A percentile compares a stretch with the other conserved stretches of the same genome.
Conservation (phyloP, 2,113 vertebrate genomes). For the Cairina moschata region DNA sequence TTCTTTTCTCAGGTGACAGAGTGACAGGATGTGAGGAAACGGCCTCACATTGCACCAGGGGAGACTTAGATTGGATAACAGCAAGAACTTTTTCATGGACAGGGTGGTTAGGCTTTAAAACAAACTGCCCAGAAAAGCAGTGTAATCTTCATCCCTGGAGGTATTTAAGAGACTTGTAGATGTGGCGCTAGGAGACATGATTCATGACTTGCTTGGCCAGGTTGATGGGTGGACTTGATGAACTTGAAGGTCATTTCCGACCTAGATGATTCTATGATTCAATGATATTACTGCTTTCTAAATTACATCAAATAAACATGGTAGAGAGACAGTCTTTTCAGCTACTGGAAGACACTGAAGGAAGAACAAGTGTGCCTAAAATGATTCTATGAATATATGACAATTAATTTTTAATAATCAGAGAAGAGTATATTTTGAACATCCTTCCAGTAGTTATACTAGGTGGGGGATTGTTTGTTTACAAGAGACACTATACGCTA, state of each 20-base stretch:
- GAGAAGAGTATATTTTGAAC: not conserved
- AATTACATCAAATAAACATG: not conserved
- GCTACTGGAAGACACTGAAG: not conserved
- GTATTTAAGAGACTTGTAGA: not conserved
- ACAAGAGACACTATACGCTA: not conserved
- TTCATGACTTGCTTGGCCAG: not conserved
- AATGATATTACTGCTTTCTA: not conserved
- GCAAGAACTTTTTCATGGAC: not conserved
- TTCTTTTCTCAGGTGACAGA: not conserved
- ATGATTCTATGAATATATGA: not conserved
- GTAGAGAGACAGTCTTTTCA: not conserved
- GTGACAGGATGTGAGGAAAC: not conserved
- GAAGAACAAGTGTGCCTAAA: not conserved
- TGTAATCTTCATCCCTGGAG: not conserved
- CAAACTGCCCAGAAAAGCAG: not conserved
- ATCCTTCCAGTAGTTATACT: not conserved
- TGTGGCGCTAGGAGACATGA: not conserved
- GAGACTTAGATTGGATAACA: not conserved
- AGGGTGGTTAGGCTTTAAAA: not conserved
- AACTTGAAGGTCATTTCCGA: not conserved
- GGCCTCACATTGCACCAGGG: not conserved
- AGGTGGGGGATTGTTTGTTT: not conserved
- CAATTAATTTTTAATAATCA: not conserved
- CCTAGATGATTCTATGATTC: not conserved
- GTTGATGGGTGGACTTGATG: not conserved